A percentile compares a stretch with the other conserved stretches of the same genome.
phyloP scores from a whole-genome alignment of 2,113 vertebrate species.

The Pyxicephalus adspersus region DNA sequence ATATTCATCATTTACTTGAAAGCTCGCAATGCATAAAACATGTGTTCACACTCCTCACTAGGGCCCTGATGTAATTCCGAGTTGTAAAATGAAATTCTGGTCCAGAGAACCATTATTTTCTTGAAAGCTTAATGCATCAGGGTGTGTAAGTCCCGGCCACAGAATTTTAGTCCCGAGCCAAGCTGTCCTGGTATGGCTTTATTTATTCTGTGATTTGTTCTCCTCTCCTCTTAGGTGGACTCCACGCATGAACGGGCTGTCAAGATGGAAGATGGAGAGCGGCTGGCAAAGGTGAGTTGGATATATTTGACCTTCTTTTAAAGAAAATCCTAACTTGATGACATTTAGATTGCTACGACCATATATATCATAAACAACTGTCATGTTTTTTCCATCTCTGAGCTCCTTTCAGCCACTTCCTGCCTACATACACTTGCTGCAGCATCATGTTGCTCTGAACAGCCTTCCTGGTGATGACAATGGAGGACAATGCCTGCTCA shows the following conservation, averaged over 20 bases:
- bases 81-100: not conserved
- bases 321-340: no score
- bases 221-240: conserved; percentile 76
- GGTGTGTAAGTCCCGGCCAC: not conserved
- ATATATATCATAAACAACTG: no score
- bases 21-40: conserved; percentile 43
- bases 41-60: conserved; percentile 18
- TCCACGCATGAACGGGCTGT: conserved; percentile 87
- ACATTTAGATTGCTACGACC: no score
- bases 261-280: conserved; percentile 90
- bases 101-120: not conserved
- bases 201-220: not conserved
- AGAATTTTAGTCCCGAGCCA: not conserved
- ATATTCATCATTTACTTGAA: conserved; percentile 49
- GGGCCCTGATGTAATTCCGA: not conserved
- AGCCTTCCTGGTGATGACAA: no score
- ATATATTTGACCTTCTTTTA: not conserved
- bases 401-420: no score
- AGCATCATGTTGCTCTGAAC: no score
- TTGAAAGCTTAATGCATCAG: not conserved
- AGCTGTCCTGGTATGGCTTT: not conserved
- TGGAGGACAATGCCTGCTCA: no score
- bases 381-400: no score
- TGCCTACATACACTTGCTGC: no score
- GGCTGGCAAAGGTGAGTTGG: conserved; percentile 84